phyloP scores from a whole-genome alignment of 2,113 vertebrate species.

The Ceyx melanurus region DNA sequence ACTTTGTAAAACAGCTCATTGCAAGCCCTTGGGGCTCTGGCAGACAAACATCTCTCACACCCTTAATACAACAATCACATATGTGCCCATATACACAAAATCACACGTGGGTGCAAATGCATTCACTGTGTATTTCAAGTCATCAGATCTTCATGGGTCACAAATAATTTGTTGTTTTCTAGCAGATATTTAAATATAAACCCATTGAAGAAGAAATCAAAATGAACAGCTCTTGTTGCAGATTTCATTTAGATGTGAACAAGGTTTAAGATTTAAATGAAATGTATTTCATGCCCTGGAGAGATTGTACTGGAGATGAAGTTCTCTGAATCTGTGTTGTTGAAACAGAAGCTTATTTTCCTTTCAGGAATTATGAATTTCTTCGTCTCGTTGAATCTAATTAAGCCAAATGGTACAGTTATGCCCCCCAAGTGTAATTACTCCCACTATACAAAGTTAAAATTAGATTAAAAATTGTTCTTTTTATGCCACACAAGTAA shows the following conservation, averaged over 20 bases:
- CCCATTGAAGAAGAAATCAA: background rate
- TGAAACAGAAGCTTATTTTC: slow-evolving; percentile 33
- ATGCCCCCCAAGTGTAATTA: slow-evolving; percentile 27
- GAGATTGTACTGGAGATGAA: slow-evolving; percentile 50
- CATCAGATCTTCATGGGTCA: background rate
- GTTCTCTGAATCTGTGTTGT: background rate
- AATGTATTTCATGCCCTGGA: slow-evolving; percentile 8
- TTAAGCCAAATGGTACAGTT: slow-evolving; percentile 35
- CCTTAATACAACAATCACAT: too few species aligned
- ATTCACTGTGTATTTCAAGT: background rate
- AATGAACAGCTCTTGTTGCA: background rate
- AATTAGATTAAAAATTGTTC: slow-evolving; percentile 19
- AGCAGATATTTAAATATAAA: background rate
- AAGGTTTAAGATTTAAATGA: slow-evolving; percentile 50
- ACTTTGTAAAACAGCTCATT: background rate
- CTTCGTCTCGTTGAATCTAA: background rate
- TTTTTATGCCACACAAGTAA: background rate
- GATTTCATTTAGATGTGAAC: slow-evolving; percentile 36
- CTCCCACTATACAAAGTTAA: background rate
- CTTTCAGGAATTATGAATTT: slow-evolving; percentile 41
- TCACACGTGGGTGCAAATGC: fast-evolving
- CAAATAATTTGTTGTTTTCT: background rate
- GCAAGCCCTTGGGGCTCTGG: background rate
- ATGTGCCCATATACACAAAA: background rate
- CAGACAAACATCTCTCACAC: background rate